Base-by-base conservation (phyloP, 2,113 vertebrate genomes). In the Hippocampus zosterae region DNA sequence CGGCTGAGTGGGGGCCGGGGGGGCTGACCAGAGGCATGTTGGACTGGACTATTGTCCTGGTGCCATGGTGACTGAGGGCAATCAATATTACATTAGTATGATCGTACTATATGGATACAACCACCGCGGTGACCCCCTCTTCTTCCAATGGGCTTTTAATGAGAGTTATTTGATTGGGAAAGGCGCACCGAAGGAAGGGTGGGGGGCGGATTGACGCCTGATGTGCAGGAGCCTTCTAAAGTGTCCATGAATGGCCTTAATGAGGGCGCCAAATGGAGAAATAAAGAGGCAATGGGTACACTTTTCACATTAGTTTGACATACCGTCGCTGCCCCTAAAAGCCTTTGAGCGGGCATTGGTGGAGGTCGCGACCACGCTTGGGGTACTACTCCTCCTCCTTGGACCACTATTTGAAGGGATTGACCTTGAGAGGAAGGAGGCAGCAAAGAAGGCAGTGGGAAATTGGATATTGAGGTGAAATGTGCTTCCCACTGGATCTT, bases 231-330 rank as follows among this genome's bases (percentile, higher is more conserved):
- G 77, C 77, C 37, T 83, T 85, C 88, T 89, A 91, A 65, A 91
- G 86, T 90, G 85, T 88, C 88, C 84, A 71, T 87, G 85, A 91
- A 89, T 78, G 86, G 88, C 76, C 82, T 89, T 91, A 91, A 90
- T 88, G 90, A 91, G 81, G 79, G 81, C 83, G 81, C 90, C 86
- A 91, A 90, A 92, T 91, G 90, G 90, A 91, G 89, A 91, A 89
- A 91, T 91, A 91, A 92, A 90, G 90, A 89, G 88, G 80, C 81
- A 91, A 90, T 90, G 88, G 90, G 89, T 89, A 90, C 90, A 91
- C 89, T 91, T 90, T 90, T 91, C 89, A 89, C 89, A 88, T 88
- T 84, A 79, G 81, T 76, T 85, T 90, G 89, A 91, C 89, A 91
- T 72, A 87, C 81, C 83, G 87, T 88, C 77, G 83, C 87, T 90